phyloP scores from a whole-genome alignment of 2,113 vertebrate species.

The Felis catus region F.catus_Fca126_mat1.0 CM031411.1:41085501-41086000 shows the following conservation, averaged over 20 bases:
- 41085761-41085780: not conserved
- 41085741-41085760: not conserved
- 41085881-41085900: not conserved
- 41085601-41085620: not conserved
- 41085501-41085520: not conserved
- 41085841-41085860: not conserved
- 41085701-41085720: not conserved
- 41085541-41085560: not conserved
- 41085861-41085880: not conserved
- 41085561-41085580: not conserved
- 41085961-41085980: not conserved
- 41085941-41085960: not conserved
- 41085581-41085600: not conserved
- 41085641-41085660: not conserved
- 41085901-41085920: not conserved
- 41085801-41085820: not conserved
- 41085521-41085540: constrained; percentile 4
- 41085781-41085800: not conserved
- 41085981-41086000: not conserved
- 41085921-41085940: constrained; percentile 13
- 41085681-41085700: not conserved
- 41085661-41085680: constrained; percentile 16
- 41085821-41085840: not conserved
- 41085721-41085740: not conserved
- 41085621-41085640: not conserved